These are phyloP conservation scores for Fratercula arctica DNA, from an alignment of 2,797 vertebrate species.

Conservation along the genomic window DNA sequence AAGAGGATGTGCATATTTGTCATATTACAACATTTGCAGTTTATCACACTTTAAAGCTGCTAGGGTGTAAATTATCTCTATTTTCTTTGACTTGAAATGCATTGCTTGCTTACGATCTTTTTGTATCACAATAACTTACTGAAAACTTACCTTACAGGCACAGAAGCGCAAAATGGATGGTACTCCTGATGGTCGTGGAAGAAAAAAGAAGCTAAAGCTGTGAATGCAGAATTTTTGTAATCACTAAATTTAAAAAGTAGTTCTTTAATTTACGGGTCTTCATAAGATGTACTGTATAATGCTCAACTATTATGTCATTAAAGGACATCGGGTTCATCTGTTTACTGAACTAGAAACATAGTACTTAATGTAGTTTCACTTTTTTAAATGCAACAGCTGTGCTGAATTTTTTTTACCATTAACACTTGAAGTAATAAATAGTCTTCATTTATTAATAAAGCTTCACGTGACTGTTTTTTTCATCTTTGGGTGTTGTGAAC, in stretches of 20 bases:
- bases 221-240: slow-evolving; percentile 77
- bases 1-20: background rate
- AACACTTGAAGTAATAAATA: slow-evolving; percentile 90
- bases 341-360: slow-evolving; percentile 84
- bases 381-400: slow-evolving; percentile 91
- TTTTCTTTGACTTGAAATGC: background rate
- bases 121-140: background rate
- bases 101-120: background rate
- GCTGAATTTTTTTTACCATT: slow-evolving; percentile 93
- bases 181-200: slow-evolving; percentile 89
- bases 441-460: slow-evolving; percentile 81
- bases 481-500: background rate
- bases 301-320: slow-evolving; percentile 83
- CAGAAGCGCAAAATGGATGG: slow-evolving; percentile 96
- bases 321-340: slow-evolving; percentile 83
- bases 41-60: background rate
- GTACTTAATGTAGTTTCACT: slow-evolving; percentile 84
- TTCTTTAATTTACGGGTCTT: slow-evolving; percentile 91
- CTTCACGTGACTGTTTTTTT: slow-evolving; percentile 80
- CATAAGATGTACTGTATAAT: slow-evolving; percentile 90
- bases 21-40: background rate
- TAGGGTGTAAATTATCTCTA: background rate
- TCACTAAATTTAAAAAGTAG: slow-evolving; percentile 83
- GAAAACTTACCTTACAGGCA: slow-evolving; percentile 75
- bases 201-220: slow-evolving; percentile 97